Percentiles rank a stretch among this genome's conserved stretches.
These are phyloP conservation scores for Limenitis camilla DNA, from an alignment of 2,888 invertebrate genomes.

Conservation along the genomic window DNA sequence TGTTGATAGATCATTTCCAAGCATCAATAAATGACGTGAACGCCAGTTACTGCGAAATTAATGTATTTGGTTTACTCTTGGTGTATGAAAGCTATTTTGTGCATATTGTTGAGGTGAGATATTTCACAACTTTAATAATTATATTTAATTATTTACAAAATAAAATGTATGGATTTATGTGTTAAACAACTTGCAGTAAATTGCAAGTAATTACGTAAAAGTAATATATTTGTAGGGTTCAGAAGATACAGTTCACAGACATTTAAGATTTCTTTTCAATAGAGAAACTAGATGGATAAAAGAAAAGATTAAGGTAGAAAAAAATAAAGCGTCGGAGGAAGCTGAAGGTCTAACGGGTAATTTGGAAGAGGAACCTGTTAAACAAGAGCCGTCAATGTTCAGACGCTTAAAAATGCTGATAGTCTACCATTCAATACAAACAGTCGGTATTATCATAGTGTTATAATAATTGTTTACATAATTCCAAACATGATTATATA, in stretches of 20 bases:
- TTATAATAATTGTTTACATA: too few species aligned
- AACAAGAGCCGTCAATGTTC: constrained; percentile 45
- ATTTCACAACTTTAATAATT: too few species aligned
- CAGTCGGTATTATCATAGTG: constrained; percentile 36
- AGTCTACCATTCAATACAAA: constrained; percentile 61
- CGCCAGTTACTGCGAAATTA: constrained; percentile 56
- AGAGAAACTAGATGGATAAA: constrained; percentile 46
- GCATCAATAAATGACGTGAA: constrained; percentile 50
- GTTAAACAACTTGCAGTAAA: too few species aligned
- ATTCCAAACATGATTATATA: too few species aligned
- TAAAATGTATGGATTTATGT: too few species aligned
- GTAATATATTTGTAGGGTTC: constrained; percentile 44
- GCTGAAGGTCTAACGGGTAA: constrained; percentile 30
- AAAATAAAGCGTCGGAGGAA: constrained; percentile 21
- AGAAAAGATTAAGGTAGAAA: constrained; percentile 35
- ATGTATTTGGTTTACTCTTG: constrained; percentile 59
- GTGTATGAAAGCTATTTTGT: constrained; percentile 69
- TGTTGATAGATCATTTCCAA: constrained; percentile 45
- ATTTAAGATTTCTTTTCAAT: constrained; percentile 52
- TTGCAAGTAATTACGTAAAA: not conserved
- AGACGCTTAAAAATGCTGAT: constrained; percentile 53
- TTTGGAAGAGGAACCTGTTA: constrained; percentile 29
- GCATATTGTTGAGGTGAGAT: constrained; percentile 67
- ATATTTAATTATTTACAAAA: too few species aligned
- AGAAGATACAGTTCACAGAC: constrained; percentile 63